Evolutionary conservation across 2,113 vertebrate species (phyloP).

Genomic region (Okapia johnstoni): DNA sequence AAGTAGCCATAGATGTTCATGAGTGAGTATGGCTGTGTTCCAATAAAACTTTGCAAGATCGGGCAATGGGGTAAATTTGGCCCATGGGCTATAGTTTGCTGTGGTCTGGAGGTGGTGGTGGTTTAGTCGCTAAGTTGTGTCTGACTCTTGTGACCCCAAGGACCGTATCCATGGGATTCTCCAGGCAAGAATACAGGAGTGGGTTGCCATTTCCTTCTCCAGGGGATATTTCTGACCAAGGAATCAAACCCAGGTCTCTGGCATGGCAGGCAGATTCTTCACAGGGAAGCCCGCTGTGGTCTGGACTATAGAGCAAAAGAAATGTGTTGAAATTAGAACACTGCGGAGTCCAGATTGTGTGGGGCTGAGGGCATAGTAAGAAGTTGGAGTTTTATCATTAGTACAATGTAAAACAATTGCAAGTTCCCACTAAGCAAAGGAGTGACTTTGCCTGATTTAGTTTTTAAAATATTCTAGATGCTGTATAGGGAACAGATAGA

Average conservation of each 20-base stretch:
- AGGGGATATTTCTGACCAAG: neutral
- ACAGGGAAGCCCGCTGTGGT: neutral
- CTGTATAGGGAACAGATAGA: neutral
- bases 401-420: neutral
- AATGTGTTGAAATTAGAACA: neutral
- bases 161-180: neutral
- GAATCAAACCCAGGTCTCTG: neutral
- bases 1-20: neutral
- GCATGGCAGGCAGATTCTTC: neutral
- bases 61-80: neutral
- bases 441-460: neutral
- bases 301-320: neutral
- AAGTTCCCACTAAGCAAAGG: neutral
- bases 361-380: neutral
- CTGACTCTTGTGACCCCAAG: neutral
- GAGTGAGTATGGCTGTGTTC: neutral
- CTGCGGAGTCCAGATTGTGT: neutral
- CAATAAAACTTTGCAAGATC: neutral
- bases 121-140: neutral
- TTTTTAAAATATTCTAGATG: neutral
- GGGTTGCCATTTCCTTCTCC: neutral
- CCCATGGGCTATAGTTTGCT: neutral
- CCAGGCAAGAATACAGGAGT: neutral
- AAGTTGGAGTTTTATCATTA: neutral
- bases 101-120: neutral